Percentiles rank a stretch among this genome's conserved stretches.
phyloP scores from a whole-genome alignment of 2,797 vertebrate genomes.

The Mionectes olivaceus region DNA sequence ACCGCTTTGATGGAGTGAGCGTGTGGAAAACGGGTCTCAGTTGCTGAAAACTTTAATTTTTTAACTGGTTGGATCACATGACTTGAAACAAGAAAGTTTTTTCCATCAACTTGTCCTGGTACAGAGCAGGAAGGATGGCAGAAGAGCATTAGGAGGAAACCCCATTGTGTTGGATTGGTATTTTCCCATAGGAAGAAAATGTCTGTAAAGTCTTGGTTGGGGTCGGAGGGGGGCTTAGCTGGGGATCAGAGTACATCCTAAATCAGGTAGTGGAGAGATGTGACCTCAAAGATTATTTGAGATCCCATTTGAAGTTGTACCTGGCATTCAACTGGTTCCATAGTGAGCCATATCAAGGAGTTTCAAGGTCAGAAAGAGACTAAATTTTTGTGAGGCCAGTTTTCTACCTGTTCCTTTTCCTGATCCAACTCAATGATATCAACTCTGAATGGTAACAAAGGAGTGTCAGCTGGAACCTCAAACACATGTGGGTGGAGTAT shows the following conservation, averaged over 20 bases:
- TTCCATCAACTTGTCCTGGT: neutral
- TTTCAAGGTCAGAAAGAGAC: neutral
- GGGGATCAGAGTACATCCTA: neutral
- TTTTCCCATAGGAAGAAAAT: neutral
- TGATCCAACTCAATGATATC: neutral
- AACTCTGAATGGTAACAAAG: neutral
- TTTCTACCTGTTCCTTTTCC: neutral
- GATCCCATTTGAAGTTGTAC: neutral
- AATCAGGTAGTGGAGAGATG: neutral
- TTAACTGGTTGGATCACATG: neutral
- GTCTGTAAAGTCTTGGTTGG: neutral
- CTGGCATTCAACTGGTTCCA: neutral
- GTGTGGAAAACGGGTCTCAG: neutral
- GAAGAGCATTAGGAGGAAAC: neutral
- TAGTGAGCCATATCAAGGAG: neutral
- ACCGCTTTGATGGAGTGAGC: neutral
- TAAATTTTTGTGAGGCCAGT: neutral
- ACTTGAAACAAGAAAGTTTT: neutral
- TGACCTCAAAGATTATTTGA: neutral
- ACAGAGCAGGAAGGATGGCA: neutral
- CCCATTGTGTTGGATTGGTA: fast-evolving
- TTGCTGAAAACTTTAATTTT: neutral
- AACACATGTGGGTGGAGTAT: fast-evolving
- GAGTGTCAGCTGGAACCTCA: neutral
- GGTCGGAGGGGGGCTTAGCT: neutral